Base-by-base conservation (phyloP, 2,888 invertebrate species). In the Steinernema scapterisci region DNA sequence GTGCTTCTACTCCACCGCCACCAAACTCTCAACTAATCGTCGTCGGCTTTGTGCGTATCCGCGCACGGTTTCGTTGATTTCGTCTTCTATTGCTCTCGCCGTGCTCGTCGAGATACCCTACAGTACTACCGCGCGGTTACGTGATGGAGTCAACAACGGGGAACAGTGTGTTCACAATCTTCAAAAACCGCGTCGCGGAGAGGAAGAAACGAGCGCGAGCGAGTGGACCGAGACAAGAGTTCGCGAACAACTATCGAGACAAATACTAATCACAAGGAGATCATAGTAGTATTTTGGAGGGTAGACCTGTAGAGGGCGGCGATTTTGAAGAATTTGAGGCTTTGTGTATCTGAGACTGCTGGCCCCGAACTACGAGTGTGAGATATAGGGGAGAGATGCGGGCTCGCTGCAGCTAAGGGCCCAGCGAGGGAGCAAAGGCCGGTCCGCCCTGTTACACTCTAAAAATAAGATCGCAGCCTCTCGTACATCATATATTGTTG, bases 341-440 rank as follows among this genome's bases (percentile, higher is more conserved):
- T 63, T 63, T 63, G 63, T 63, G 63, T 63, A 63, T 63, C 63
- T 63, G 63, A 13, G 63, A 63, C 63, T 63, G 63, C 63, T 63
- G 63, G 63, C 63, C 63, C 63, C 63, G 31, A 63, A 63, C 63
- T 27, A 31, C 63, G 63, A 63, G 63, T 27, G 63, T 63, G 63
- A 63, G 63, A 63, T 63, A 63, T 63, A 63, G 63, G 63, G 63
- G 63, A 63, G 63, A 63, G 63, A 63, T 63, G 63, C 63, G 63
- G 63, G 63, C 63, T 63, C 27, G 63, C 63, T 63, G 63, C 63
- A 27, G 63, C 63, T 63, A 27, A 63, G 63, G 31, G 38, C 63
- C 63, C 31, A 25, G 63, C 63, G 63, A 63, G 31, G 63, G 63
- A 63, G 63, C 63, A 63, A 63, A 63, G 63, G 63, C 63, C 63